Percentiles rank a stretch among this genome's conserved stretches.
These are phyloP conservation scores for Coronaproctus castanopsis DNA, from an alignment of 2,888 invertebrate genomes.

Conservation along the genomic window DNA sequence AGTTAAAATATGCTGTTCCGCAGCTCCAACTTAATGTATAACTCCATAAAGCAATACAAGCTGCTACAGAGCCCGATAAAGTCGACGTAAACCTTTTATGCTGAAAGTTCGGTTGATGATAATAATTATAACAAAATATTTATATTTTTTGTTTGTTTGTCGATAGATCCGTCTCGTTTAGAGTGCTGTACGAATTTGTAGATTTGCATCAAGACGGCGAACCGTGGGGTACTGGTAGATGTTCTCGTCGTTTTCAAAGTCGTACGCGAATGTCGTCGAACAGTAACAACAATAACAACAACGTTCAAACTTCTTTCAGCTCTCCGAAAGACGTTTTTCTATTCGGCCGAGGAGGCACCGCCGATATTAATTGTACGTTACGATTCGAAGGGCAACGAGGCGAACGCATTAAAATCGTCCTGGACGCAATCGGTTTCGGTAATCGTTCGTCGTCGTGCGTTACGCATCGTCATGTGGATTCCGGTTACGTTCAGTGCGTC, in stretches of 20 bases:
- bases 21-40: too few relatives aligned
- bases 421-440: constrained; percentile 48
- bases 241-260: constrained; percentile 56
- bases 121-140: too few relatives aligned
- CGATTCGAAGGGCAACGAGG: constrained; percentile 69
- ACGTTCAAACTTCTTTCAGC: constrained; percentile 40
- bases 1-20: too few relatives aligned
- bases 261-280: constrained; percentile 23
- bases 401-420: constrained; percentile 53
- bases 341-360: constrained; percentile 64
- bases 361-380: constrained; percentile 66
- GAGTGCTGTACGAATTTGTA: constrained; percentile 71
- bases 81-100: too few relatives aligned
- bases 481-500: constrained; percentile 46
- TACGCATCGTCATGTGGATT: constrained; percentile 40
- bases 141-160: too few relatives aligned
- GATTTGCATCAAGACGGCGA: constrained; percentile 70
- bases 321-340: constrained; percentile 66
- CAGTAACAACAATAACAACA: too few relatives aligned
- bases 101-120: too few relatives aligned
- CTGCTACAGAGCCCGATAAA: too few relatives aligned
- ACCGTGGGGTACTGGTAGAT: constrained; percentile 39
- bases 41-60: too few relatives aligned
- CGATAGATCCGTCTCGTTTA: constrained; percentile 63
- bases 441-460: constrained; percentile 33